Conservation (phyloP, 2,113 vertebrate species). For the Lates calcarifer region DNA sequence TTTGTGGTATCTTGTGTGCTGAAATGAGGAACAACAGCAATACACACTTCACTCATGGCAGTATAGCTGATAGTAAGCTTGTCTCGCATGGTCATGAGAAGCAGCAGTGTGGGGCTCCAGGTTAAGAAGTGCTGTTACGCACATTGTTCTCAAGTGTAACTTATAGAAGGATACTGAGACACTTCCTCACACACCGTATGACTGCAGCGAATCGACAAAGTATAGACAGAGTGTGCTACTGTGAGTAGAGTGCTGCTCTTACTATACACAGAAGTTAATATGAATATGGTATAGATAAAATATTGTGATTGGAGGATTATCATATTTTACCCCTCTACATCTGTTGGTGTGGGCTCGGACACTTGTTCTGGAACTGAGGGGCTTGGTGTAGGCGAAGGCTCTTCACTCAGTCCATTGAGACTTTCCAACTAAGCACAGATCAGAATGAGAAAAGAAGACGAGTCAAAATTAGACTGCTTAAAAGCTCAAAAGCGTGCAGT, state of each 20-base stretch:
- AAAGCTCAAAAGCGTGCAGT: neutral
- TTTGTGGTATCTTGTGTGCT: conserved; percentile 83
- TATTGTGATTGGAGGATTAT: too few species aligned
- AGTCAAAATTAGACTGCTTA: neutral
- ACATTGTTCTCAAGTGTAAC: conserved; percentile 73
- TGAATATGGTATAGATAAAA: too few species aligned
- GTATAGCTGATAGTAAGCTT: neutral
- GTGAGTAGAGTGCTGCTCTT: too few species aligned
- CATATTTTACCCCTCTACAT: conserved; percentile 61
- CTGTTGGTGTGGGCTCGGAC: conserved; percentile 50
- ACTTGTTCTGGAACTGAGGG: conserved; percentile 52
- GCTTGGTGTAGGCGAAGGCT: conserved; percentile 63
- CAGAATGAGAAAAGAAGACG: neutral
- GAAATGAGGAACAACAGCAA: conserved; percentile 66
- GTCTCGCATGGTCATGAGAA: neutral
- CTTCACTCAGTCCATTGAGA: conserved; percentile 51
- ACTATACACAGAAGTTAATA: too few species aligned
- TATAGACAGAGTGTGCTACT: neutral
- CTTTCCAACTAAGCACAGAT: conserved; percentile 63
- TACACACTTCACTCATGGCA: neutral
- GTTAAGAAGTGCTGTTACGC: conserved; percentile 8
- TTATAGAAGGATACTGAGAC: conserved; percentile 68
- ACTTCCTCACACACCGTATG: conserved; percentile 63
- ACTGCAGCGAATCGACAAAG: conserved; percentile 58
- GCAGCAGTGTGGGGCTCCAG: neutral